Evolutionary conservation across 2,888 invertebrate species (phyloP), one percentile per base, ranked within the genome.

Genomic region (Zonitis immaculata): DNA sequence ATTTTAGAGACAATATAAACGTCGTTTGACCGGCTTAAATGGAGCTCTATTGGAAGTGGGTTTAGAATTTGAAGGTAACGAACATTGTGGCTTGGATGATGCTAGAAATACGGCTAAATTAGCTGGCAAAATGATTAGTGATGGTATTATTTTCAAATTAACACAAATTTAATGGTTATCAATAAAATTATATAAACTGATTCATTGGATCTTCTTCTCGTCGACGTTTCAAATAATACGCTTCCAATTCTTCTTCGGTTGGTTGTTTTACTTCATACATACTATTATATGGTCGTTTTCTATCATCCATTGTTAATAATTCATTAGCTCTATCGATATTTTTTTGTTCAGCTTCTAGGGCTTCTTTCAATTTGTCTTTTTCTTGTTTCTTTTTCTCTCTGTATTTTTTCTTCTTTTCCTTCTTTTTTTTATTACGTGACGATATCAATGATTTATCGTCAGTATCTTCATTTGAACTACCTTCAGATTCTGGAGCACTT

Each of bases 161-260:
- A 35, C 16, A 9, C 9, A n/a, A n/a, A n/a, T n/a, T n/a, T n/a
- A n/a, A n/a, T n/a, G n/a, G n/a, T n/a, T n/a, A n/a, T n/a, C n/a
- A n/a, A n/a, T n/a, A n/a, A n/a, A n/a, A n/a, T n/a, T n/a, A n/a
- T n/a, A 73, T 61, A 65, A 75, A 76, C 49, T 89, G 86, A 49
- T 86, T 83, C 97, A 98, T 97, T 0, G 98, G 98, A 78, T 99
- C 98, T 60, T 94, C 93, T 1, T 87, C 87, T 39, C 92, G 79
- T 49, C 83, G 79, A 49, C 89, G 81, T 74, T 93, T 96, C 79
- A 93, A 87, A 71, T 88, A 86, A 78, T 89, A 97, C 0, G 95
- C 95, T 74, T 98, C 97, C 72, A 96, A 82, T 73, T 98, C 95
- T 59, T 93, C 92, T 54, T 92, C 91, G 0, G 93, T 89, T 0